Conservation (phyloP, 2,797 vertebrate species). For the Eospalax fontanierii region DNA sequence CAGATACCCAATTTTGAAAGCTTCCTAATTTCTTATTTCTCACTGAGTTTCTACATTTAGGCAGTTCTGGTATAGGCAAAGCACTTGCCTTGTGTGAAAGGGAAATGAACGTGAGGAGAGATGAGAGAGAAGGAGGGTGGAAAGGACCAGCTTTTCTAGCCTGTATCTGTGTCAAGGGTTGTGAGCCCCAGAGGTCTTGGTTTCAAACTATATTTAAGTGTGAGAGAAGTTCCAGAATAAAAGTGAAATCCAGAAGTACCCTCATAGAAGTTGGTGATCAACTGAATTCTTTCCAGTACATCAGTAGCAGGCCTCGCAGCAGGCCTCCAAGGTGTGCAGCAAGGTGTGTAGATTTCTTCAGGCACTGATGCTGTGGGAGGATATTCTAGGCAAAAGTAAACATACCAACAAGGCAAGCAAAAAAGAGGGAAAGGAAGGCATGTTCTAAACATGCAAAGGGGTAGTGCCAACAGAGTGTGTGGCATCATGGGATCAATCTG, state of each 20-base stretch:
- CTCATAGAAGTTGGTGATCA: background rate
- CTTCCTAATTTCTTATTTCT: background rate
- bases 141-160: background rate
- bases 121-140: background rate
- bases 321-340: no score
- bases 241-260: background rate
- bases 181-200: background rate
- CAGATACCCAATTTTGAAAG: slow-evolving; percentile 13
- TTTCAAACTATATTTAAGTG: background rate
- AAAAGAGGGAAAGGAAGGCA: background rate
- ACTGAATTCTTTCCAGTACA: background rate
- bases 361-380: background rate
- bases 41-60: background rate
- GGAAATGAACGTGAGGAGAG: background rate
- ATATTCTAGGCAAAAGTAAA: background rate
- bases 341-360: background rate
- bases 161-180: background rate
- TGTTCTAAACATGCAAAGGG: background rate
- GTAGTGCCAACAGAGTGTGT: background rate
- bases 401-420: background rate
- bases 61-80: background rate
- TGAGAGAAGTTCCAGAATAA: slow-evolving; percentile 10
- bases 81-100: background rate
- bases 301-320: background rate
- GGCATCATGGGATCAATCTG: background rate